Evolutionary conservation across 2,888 invertebrate genomes (phyloP).

Genomic region (Cheilosia pagana): DNA sequence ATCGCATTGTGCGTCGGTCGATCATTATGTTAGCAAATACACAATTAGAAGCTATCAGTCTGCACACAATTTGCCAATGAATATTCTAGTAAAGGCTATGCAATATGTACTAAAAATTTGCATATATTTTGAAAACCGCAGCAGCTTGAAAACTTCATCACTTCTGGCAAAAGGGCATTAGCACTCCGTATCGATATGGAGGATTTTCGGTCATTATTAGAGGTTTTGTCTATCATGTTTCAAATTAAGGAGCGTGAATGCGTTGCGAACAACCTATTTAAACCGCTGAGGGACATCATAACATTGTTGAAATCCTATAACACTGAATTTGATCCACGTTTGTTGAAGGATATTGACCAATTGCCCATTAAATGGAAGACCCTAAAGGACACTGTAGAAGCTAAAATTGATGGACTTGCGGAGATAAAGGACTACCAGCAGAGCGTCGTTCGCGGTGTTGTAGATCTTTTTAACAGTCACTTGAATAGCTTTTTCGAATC

Average conservation of each 20-base stretch:
- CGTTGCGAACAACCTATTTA: conserved; percentile 94
- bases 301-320: conserved; percentile 92
- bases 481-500: conserved; percentile 84
- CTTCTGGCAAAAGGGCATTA: conserved; percentile 89
- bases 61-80: conserved; percentile 28
- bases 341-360: conserved; percentile 91
- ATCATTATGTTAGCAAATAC: conserved; percentile 37
- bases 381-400: conserved; percentile 91
- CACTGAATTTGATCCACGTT: conserved; percentile 92
- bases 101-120: conserved; percentile 37
- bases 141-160: conserved; percentile 91
- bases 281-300: conserved; percentile 93
- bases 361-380: conserved; percentile 95
- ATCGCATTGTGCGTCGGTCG: conserved; percentile 24
- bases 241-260: conserved; percentile 89
- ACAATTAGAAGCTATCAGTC: conserved; percentile 44
- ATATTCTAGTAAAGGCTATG: conserved; percentile 20
- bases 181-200: conserved; percentile 89
- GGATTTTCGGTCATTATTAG: conserved; percentile 92
- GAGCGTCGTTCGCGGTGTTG: conserved; percentile 91
- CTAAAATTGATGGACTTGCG: conserved; percentile 92
- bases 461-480: conserved; percentile 91
- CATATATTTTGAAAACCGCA: conserved; percentile 78
- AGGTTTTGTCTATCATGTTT: conserved; percentile 91
- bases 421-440: conserved; percentile 95